Conservation (phyloP, 2,888 invertebrate species). For the Nomada flava region DNA sequence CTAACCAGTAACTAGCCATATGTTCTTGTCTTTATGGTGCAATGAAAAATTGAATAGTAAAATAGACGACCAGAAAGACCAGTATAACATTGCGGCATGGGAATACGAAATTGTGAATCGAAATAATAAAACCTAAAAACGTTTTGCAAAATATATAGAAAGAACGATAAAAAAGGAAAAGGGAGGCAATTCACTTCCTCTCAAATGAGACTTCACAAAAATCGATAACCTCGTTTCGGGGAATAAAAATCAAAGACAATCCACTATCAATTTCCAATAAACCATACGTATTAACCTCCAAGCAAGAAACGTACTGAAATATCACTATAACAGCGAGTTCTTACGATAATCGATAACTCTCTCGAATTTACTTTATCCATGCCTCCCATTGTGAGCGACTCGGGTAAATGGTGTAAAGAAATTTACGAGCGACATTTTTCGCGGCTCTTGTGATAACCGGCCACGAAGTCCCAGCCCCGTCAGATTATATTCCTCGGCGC, state of each 20-base stretch:
- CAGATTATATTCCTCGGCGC: slow-evolving; percentile 58
- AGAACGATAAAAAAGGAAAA: too few relatives aligned
- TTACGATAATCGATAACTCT: slow-evolving; percentile 34
- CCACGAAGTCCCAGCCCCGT: slow-evolving; percentile 1
- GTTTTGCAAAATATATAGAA: too few relatives aligned
- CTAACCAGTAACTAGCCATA: too few relatives aligned
- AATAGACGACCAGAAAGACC: too few relatives aligned
- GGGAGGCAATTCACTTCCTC: too few relatives aligned
- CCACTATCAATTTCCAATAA: not conserved
- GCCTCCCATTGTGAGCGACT: slow-evolving; percentile 33
- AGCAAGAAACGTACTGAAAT: not conserved
- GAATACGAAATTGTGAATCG: too few relatives aligned
- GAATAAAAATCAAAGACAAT: not conserved
- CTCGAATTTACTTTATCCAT: slow-evolving; percentile 33
- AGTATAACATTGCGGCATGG: too few relatives aligned
- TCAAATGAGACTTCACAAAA: too few relatives aligned
- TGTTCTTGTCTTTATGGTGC: too few relatives aligned
- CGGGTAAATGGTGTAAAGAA: slow-evolving; percentile 20
- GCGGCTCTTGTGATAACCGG: slow-evolving; percentile 36
- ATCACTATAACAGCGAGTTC: slow-evolving; percentile 12
- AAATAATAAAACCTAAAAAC: too few relatives aligned
- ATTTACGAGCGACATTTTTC: slow-evolving; percentile 55
- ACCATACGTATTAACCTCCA: not conserved
- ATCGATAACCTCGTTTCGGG: too few relatives aligned
- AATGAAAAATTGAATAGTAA: too few relatives aligned